Conservation (phyloP, 2,797 vertebrate genomes). For the Galaxias olidus region DNA sequence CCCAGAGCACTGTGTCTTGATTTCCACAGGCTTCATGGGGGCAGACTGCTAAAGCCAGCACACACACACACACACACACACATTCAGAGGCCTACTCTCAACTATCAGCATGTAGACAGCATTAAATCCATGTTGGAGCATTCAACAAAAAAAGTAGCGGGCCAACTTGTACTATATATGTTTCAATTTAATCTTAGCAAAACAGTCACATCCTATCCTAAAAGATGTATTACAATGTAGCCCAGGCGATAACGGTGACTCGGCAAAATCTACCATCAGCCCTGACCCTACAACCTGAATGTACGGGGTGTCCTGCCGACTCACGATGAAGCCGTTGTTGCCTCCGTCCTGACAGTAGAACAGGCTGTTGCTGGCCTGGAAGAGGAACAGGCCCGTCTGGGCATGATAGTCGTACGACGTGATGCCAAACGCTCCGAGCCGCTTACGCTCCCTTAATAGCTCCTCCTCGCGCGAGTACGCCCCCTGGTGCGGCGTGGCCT, state of each 20-base stretch:
- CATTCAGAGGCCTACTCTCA: too few species aligned
- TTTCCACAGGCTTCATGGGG: constrained; percentile 93
- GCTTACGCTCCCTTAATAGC: constrained; percentile 90
- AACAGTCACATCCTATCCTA: too few species aligned
- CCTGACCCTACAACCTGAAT: too few species aligned
- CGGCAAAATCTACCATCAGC: too few species aligned
- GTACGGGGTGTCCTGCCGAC: constrained; percentile 39
- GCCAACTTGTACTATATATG: too few species aligned
- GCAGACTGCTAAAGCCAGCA: constrained; percentile 75
- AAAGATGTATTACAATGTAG: too few species aligned
- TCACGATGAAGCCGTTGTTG: constrained; percentile 94
- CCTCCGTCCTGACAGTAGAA: constrained; percentile 95
- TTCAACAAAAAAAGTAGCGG: too few species aligned
- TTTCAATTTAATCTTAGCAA: too few species aligned
- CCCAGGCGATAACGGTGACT: too few species aligned
- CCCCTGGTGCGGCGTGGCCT: constrained; percentile 95
- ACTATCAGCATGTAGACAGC: too few species aligned
- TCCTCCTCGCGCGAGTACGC: constrained; percentile 96
- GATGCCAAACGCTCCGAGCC: constrained; percentile 94
- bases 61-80: constrained; percentile 10
- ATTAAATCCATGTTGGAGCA: too few species aligned
- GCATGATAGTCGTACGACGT: constrained; percentile 96
- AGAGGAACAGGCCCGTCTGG: constrained; percentile 93
- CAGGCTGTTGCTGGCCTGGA: constrained; percentile 98
- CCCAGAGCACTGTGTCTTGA: constrained; percentile 93